These are phyloP conservation scores for Oreochromis grahami DNA, from an alignment of 2,797 vertebrate species.

Conservation along the genomic window DNA sequence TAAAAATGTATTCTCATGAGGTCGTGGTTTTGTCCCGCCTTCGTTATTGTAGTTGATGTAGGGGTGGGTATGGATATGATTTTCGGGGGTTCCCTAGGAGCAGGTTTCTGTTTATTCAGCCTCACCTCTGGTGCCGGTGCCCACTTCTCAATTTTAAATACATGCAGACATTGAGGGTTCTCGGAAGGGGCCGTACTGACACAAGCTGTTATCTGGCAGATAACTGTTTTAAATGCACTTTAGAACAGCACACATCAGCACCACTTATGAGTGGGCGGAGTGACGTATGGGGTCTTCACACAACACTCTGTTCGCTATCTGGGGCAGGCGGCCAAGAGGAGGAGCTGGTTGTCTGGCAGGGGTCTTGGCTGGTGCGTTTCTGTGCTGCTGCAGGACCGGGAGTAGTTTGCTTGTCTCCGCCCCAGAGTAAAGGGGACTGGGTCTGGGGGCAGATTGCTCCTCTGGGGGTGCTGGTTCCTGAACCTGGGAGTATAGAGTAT, in stretches of 20 bases:
- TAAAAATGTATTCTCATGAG: neutral
- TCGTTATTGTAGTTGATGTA: neutral
- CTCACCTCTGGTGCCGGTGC: neutral
- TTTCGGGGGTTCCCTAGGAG: neutral
- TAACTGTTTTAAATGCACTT: neutral
- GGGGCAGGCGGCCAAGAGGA: neutral
- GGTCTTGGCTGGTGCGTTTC: neutral
- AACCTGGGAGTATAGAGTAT: neutral
- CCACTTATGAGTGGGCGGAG: neutral
- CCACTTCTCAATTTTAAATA: neutral
- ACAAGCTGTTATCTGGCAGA: neutral
- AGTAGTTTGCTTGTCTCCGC: neutral
- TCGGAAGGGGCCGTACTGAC: neutral
- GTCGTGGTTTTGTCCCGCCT: neutral
- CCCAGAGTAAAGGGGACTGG: neutral
- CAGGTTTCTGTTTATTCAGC: neutral
- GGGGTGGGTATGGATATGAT: neutral
- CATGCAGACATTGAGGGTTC: neutral
- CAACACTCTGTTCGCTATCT: neutral
- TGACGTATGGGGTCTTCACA: neutral
- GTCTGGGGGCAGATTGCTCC: neutral
- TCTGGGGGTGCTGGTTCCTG: neutral
- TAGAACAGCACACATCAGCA: neutral
- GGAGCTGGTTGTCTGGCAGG: neutral
- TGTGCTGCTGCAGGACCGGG: neutral